A percentile compares a stretch with the other conserved stretches of the same genome.
These are phyloP conservation scores for Hippoglossus stenolepis DNA, from an alignment of 2,113 vertebrate genomes.

Conservation along the genomic window DNA sequence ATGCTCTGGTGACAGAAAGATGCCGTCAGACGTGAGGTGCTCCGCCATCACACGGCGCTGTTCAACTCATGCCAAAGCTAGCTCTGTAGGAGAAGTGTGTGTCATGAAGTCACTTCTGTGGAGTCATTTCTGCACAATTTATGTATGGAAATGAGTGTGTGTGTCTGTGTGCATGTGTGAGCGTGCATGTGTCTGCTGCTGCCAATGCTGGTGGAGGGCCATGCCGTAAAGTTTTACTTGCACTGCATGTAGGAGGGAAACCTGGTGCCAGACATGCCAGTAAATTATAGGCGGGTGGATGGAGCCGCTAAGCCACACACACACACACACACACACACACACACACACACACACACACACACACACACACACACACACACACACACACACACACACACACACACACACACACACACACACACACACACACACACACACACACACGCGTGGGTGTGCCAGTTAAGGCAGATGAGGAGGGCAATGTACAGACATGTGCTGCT, in stretches of 20 bases:
- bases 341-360: background rate
- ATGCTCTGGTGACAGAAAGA: constrained; percentile 68
- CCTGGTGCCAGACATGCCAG: constrained; percentile 55
- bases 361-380: no score
- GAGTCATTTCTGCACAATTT: background rate
- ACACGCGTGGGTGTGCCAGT: no score
- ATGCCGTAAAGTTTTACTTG: constrained; percentile 77
- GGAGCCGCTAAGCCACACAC: constrained; percentile 25
- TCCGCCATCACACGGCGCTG: constrained; percentile 30
- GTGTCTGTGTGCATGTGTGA: background rate
- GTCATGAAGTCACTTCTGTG: background rate
- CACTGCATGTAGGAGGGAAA: constrained; percentile 64
- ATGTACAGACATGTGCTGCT: no score
- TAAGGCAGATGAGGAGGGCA: no score
- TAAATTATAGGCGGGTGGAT: constrained; percentile 62
- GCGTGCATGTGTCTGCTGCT: constrained; percentile 8
- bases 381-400: constrained; percentile 10
- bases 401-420: background rate
- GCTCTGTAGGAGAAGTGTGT: constrained; percentile 34
- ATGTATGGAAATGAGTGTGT: background rate
- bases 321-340: constrained; percentile 2
- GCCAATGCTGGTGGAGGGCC: constrained; percentile 52
- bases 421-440: no score
- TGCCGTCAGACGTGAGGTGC: constrained; percentile 53
- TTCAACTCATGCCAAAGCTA: constrained; percentile 21